Percentiles rank a stretch among this genome's conserved stretches.
These are phyloP conservation scores for Drosophila lacteicornis DNA, from an alignment of 1,140 invertebrate species.

Conservation along the genomic window DNA sequence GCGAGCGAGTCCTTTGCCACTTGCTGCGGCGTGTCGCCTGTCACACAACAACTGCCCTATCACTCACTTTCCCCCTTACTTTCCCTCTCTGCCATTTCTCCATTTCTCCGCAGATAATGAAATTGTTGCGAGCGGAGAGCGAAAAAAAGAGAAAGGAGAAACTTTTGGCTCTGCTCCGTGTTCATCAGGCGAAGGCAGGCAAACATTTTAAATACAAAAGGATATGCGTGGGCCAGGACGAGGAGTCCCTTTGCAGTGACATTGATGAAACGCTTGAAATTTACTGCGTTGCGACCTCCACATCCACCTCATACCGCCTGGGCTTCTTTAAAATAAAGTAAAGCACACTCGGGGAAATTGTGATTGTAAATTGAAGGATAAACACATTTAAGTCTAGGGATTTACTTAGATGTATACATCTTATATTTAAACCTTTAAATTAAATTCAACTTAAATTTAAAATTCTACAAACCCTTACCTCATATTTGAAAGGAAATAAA, in stretches of 20 bases:
- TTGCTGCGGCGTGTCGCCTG: conserved; percentile 61
- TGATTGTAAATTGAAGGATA: background rate
- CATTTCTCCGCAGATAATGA: conserved; percentile 69
- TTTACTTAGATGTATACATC: too few relatives aligned
- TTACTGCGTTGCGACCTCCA: conserved; percentile 61
- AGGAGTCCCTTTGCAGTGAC: conserved; percentile 64
- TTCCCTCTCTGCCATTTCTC: conserved; percentile 8
- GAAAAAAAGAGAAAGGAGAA: conserved; percentile 26
- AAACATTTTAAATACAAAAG: conserved; percentile 83
- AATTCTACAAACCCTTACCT: too few relatives aligned
- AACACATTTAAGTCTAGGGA: too few relatives aligned
- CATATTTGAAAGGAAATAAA: background rate
- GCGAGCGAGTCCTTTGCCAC: conserved; percentile 45
- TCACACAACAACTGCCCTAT: conserved; percentile 72
- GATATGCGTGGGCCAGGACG: conserved; percentile 76
- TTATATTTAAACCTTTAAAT: too few relatives aligned
- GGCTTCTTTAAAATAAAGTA: conserved; percentile 33
- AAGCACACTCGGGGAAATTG: conserved; percentile 11
- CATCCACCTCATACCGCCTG: background rate
- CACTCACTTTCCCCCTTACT: conserved; percentile 35
- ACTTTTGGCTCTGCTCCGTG: conserved; percentile 61
- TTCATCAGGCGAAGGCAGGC: conserved; percentile 71
- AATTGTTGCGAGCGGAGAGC: conserved; percentile 66
- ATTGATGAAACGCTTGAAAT: conserved; percentile 82
- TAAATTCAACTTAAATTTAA: background rate